phyloP scores from a whole-genome alignment of 2,113 vertebrate genomes.

The Psittacus erithacus region DNA sequence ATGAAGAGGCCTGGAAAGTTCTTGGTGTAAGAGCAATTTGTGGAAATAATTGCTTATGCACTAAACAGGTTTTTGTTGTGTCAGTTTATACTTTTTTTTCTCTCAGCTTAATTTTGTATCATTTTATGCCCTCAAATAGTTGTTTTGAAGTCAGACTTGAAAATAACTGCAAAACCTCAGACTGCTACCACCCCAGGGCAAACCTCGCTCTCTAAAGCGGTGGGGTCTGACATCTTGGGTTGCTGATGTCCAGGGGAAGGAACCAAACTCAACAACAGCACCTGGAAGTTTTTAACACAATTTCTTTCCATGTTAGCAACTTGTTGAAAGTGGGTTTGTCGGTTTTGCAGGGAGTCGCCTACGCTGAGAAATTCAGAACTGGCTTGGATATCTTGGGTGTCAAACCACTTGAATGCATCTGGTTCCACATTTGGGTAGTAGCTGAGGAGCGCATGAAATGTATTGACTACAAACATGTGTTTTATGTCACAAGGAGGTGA shows the following conservation, averaged over 20 bases:
- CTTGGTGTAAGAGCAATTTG: neutral
- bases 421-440: neutral
- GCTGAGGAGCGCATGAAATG: neutral
- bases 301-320: neutral
- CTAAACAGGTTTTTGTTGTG: neutral
- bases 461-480: neutral
- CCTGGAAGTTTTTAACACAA: neutral
- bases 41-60: neutral
- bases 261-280: neutral
- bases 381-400: neutral
- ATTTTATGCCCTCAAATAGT: neutral
- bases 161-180: neutral
- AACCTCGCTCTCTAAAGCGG: neutral
- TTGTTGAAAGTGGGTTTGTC: neutral
- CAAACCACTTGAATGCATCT: neutral
- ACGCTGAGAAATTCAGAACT: neutral
- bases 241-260: fast-evolving
- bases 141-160: neutral
- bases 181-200: neutral
- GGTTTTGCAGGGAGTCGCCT: neutral
- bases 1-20: neutral
- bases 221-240: neutral
- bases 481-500: neutral
- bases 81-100: neutral
- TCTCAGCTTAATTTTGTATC: neutral